These are phyloP conservation scores for Erpobdella octoculata DNA, from an alignment of 2,888 invertebrate species.

Conservation along the genomic window DNA sequence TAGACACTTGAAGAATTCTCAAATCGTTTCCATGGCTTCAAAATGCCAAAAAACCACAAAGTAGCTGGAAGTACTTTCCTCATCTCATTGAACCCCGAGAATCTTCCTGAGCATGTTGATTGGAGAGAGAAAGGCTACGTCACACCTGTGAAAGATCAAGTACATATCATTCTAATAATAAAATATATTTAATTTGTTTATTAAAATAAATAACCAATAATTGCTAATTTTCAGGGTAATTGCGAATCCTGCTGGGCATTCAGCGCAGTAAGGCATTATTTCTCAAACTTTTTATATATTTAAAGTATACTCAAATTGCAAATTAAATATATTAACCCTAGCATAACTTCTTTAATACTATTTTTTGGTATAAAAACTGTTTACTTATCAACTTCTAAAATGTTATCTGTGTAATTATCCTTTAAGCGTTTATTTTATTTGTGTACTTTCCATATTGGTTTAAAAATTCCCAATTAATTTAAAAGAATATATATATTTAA, in stretches of 20 bases:
- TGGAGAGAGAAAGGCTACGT: too few species aligned
- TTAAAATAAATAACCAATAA: not conserved
- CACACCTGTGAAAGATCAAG: too few species aligned
- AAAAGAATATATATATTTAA: too few species aligned
- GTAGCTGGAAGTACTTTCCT: conserved; percentile 22
- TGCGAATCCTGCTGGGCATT: conserved; percentile 26
- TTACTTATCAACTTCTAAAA: too few species aligned
- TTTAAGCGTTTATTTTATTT: too few species aligned
- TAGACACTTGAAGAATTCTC: conserved; percentile 31
- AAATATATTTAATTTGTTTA: not conserved
- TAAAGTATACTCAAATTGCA: too few species aligned
- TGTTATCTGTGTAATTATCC: not conserved
- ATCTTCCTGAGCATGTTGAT: too few species aligned
- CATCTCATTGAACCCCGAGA: conserved; percentile 29
- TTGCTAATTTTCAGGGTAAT: not conserved
- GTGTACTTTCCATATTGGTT: too few species aligned
- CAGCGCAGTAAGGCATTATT: conserved; percentile 3
- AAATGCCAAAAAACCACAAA: not conserved
- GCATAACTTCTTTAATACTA: too few species aligned
- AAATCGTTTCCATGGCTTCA: conserved; percentile 26
- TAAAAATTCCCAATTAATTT: too few species aligned
- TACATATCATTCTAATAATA: not conserved
- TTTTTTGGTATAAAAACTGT: too few species aligned
- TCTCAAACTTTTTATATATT: not conserved
- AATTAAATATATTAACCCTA: too few species aligned